Base-by-base conservation (phyloP, 2,888 invertebrate species). In the Apoda limacodes region DNA sequence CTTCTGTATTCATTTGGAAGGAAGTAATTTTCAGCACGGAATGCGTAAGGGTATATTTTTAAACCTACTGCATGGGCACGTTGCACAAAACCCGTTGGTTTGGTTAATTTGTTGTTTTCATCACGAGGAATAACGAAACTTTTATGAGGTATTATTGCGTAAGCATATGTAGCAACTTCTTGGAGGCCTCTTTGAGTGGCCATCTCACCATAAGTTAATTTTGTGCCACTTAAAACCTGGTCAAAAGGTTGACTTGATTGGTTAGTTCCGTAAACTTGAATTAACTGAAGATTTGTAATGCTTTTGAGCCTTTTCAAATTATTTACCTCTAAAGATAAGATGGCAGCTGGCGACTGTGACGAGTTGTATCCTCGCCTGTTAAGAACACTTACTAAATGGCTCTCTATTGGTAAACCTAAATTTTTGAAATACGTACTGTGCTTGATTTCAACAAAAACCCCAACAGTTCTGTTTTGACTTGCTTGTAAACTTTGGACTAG, bases 401-500 rank as follows among this genome's bases (percentile, higher is more conserved):
- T 42, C 42, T 80, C 78, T 67, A 80, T 69, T 3, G 67, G 50
- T 14, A 78, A 45, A 3, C 62, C 68, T 4, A 74, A 38, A 2
- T 40, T 48, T 43, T 67, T 60, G 28, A 78, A 80, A 42, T 80
- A 72, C 13, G 65, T 64, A 1, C 48, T 43, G 28, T 78, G 72
- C 50, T 78, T 80, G 19, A 76, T 70, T 54, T 80, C 78, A 10
- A 70, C 70, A 32, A 72, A 75, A 25, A 80, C 60, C 5, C 78
- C 78, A 2, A 78, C 66, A 1, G 50, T 49, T 6, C 70, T 58
- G 23, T 48, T 42, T 36, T 67, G 50, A 37, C 68, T 61, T 10
- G 52, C 46, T 48, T 75, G 56, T 48, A 80, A 48, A 29, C 68
- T 62, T 47, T 71, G 72, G 1, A 63, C 61, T 34, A 78, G 48